Evolutionary conservation across 2,888 invertebrate species (phyloP).

Genomic region (Poecilus cupreus): DNA sequence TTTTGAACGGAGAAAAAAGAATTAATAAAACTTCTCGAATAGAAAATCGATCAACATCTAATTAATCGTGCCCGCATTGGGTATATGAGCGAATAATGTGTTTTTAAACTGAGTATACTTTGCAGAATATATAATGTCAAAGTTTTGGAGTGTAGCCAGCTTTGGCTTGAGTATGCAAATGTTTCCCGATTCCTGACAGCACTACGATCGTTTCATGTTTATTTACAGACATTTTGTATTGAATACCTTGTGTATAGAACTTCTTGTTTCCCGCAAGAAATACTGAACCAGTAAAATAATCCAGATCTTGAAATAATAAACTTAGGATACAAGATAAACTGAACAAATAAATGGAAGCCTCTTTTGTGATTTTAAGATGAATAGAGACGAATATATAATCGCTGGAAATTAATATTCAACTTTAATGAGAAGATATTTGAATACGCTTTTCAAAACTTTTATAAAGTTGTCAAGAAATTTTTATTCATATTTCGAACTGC

Average conservation of each 20-base stretch:
- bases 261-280: not conserved
- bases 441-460: too few species aligned
- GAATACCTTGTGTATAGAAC: conserved; percentile 1
- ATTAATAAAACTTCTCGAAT: too few species aligned
- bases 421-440: too few species aligned
- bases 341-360: too few species aligned
- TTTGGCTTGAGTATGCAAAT: conserved; percentile 27
- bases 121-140: conserved; percentile 38
- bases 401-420: too few species aligned
- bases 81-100: not conserved
- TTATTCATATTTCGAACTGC: too few species aligned
- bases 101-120: not conserved
- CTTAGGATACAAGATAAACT: not conserved
- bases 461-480: too few species aligned
- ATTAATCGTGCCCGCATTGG: too few species aligned
- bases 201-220: conserved; percentile 26
- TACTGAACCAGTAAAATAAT: not conserved
- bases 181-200: conserved; percentile 32
- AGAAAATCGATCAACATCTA: too few species aligned
- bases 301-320: not conserved
- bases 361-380: too few species aligned
- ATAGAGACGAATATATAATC: too few species aligned
- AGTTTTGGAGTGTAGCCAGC: conserved; percentile 28
- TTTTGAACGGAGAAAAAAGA: too few species aligned
- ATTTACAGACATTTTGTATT: conserved; percentile 37